Base-by-base conservation (phyloP, 1,140 invertebrate genomes). In the Lasaia peninsularis region DNA sequence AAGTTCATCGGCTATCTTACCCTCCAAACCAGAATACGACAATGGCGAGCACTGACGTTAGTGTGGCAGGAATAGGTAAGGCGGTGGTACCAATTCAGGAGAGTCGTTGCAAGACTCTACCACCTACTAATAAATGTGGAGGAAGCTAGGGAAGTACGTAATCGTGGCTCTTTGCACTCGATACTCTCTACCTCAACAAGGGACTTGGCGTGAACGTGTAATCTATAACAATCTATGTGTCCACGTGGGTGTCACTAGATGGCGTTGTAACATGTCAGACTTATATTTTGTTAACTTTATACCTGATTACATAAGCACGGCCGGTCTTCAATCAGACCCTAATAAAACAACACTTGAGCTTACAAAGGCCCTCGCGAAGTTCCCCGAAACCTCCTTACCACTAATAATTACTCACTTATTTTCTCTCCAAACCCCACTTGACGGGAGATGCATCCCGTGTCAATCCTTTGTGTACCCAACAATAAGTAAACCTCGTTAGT, bases 361-460 rank as follows among this genome's bases (percentile, higher is more conserved):
- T 67, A 60, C 67, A 35, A 34, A 35, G 33, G 34, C 33, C 52
- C 52, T 54, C 35, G 62, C 65, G 56, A 21, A 59, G 63, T 70
- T 71, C 67, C 55, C 49, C 66, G 73, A 73, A 40, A 75, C 56
- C 69, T 60, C n/a, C 53, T 50, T 40, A 55, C 52, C 33, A 59
- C 60, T 62, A 59, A 76, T 78, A 71, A 78, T 78, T 78, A 78
- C 67, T 64, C 71, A 70, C 73, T 73, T 75, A 75, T 78, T 75
- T 78, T 75, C 73, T 72, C 67, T 75, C 65, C 60, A 75, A 70
- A 69, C 73, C 69, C 66, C 71, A 62, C 63, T 63, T 69, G 65
- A 67, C 68, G 72, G 69, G 56, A 72, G 74, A 75, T 71, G 67
- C 75, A 69, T 67, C 72, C 72, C 72, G 68, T 73, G 72, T 78